Evolutionary conservation across 1,140 invertebrate species (phyloP).

Genomic region (Penaeus vannamei): DNA sequence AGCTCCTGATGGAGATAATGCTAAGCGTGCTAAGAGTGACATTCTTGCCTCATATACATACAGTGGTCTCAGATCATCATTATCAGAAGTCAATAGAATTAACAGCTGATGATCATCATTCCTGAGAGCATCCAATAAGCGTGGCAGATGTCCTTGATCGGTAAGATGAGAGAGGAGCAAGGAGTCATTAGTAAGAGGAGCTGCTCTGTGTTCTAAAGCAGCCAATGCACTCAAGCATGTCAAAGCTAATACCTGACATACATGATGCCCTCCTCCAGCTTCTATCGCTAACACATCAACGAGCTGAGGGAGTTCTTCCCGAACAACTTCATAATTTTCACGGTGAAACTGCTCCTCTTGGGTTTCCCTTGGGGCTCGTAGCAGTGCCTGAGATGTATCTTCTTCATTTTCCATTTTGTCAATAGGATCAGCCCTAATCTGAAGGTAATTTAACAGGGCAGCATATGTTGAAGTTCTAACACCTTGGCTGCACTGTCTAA

Average conservation of each 20-base stretch:
- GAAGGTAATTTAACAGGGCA: slow-evolving; percentile 78
- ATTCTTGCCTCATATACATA: slow-evolving; percentile 93
- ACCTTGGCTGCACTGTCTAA: slow-evolving; percentile 78
- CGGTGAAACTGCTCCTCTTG: slow-evolving; percentile 72
- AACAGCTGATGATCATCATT: slow-evolving; percentile 83
- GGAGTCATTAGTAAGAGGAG: slow-evolving; percentile 82
- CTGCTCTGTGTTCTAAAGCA: slow-evolving; percentile 81
- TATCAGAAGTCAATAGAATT: slow-evolving; percentile 79
- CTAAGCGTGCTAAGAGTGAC: slow-evolving; percentile 83
- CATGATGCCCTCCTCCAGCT: slow-evolving; percentile 88
- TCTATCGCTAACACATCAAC: slow-evolving; percentile 88
- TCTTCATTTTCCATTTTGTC: slow-evolving; percentile 75
- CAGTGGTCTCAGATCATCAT: slow-evolving; percentile 81
- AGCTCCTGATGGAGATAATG: slow-evolving; percentile 81
- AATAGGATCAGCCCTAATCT: slow-evolving; percentile 72
- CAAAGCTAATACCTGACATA: slow-evolving; percentile 86
- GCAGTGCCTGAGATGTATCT: slow-evolving; percentile 55
- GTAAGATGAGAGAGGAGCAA: slow-evolving; percentile 68
- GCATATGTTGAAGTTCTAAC: slow-evolving; percentile 88
- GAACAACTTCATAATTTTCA: slow-evolving; percentile 77
- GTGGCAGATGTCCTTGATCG: slow-evolving; percentile 83
- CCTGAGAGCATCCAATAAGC: slow-evolving; percentile 84
- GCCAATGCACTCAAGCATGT: slow-evolving; percentile 86
- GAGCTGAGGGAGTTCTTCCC: slow-evolving; percentile 84
- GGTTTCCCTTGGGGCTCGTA: slow-evolving; percentile 69